Percentiles rank a stretch among this genome's conserved stretches.
phyloP scores from a whole-genome alignment of 2,888 invertebrate genomes.

The Drosophila histrio region DNA sequence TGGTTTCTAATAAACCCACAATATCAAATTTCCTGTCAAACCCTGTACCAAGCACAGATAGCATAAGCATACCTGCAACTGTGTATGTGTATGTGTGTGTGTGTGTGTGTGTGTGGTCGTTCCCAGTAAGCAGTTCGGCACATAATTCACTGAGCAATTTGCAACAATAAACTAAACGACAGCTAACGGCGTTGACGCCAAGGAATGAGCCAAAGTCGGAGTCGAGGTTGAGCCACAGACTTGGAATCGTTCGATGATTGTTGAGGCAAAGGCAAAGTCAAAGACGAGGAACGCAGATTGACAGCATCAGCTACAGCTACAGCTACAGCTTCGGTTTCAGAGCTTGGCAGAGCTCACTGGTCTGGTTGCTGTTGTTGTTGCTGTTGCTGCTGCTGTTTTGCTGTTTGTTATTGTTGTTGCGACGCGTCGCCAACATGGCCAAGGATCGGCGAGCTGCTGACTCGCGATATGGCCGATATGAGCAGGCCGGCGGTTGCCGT shows the following conservation, averaged over 20 bases:
- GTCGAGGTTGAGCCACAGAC: conserved; percentile 21
- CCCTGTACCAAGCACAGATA: conserved; percentile 32
- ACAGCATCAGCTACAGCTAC: conserved; percentile 51
- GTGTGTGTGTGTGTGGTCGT: conserved; percentile 66
- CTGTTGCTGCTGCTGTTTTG: conserved; percentile 23
- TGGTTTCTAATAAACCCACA: conserved; percentile 62
- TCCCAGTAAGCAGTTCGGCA: conserved; percentile 73
- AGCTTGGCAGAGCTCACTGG: conserved; percentile 36
- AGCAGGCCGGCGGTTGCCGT: conserved; percentile 50
- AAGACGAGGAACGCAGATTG: conserved; percentile 67
- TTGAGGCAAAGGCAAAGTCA: conserved; percentile 30
- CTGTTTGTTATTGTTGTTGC: conserved; percentile 44
- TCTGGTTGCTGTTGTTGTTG: conserved; percentile 29
- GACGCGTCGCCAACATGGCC: conserved; percentile 53
- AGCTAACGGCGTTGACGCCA: conserved; percentile 77
- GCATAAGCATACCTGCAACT: conserved; percentile 6
- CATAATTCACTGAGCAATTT: conserved; percentile 76
- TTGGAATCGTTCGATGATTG: conserved; percentile 19
- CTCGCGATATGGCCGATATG: conserved; percentile 61
- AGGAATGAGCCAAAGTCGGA: conserved; percentile 60
- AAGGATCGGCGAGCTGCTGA: conserved; percentile 51
- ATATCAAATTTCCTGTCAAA: conserved; percentile 70
- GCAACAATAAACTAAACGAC: conserved; percentile 77
- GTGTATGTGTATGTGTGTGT: conserved; percentile 5
- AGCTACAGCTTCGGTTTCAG: conserved; percentile 29